Evolutionary conservation across 2,888 invertebrate species (phyloP), one percentile per base, ranked within the genome.

Genomic region (Heliconius sara): DNA sequence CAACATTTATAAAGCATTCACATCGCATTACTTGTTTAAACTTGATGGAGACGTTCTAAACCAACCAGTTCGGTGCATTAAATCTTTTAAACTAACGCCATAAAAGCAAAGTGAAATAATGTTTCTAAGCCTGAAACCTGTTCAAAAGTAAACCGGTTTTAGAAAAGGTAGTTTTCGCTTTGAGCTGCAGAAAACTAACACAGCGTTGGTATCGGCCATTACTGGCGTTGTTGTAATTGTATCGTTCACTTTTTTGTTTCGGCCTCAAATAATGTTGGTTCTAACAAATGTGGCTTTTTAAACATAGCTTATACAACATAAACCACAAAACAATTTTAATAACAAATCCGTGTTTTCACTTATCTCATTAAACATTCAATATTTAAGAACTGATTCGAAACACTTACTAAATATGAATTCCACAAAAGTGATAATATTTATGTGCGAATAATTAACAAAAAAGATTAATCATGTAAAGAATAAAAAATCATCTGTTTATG

Each of bases 121-220:
- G 81, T 81, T 80, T 81, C 80, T 78, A 75, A 79, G 63, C 77
- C 30, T 70, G 81, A 70, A 81, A 83, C 81, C 78, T 77, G 80
- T 81, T 80, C 76, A 67, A 78, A 79, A 76, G 81, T 74, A 75
- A 80, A 83, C 83, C 81, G 83, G 84, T 84, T 83, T 82, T 80
- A 75, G 81, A 80, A 79, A 78, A 81, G 79, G 83, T 66, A 81
- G 80, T 83, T 82, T 84, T 84, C 82, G 83, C 78, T 79, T 30
- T 73, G 63, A 75, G 63, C 74, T 79, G 78, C 78, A 79, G 75
- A 79, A 74, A 79, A 74, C 68, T 75, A 66, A 75, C 66, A 65
- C 43, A 65, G 27, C 43, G 65, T 47, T 43, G 65, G 75, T 75
- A 65, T 57, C 73, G 73, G 43, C 75, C 27, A 75, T 75, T 75